Evolutionary conservation across 2,113 vertebrate species (phyloP).

Genomic region (Apaloderma vittatum): DNA sequence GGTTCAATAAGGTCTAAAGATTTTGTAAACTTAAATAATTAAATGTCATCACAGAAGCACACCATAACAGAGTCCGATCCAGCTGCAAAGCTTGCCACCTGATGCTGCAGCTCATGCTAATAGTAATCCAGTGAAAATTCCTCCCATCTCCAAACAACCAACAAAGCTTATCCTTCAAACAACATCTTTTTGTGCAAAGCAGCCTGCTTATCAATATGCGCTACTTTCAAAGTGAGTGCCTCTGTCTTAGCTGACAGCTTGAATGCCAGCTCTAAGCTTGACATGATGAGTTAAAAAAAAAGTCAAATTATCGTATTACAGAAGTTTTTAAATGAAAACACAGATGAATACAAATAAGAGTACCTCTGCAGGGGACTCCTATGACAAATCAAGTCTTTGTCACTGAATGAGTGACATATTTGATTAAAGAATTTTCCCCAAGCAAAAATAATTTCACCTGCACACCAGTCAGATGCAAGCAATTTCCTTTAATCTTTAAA

Average conservation of each 20-base stretch:
- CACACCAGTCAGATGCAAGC: background rate
- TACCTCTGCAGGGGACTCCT: conserved; percentile 44
- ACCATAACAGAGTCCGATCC: background rate
- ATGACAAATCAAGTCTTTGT: background rate
- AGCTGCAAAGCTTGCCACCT: background rate
- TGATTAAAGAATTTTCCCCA: conserved; percentile 37
- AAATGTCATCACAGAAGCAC: background rate
- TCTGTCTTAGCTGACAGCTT: background rate
- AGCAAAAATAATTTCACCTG: background rate
- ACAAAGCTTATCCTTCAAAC: background rate
- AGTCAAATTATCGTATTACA: conserved; percentile 46
- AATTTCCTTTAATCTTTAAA: conserved; percentile 31
- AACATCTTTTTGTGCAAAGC: background rate
- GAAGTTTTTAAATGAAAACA: conserved; percentile 42
- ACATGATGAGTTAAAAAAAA: background rate
- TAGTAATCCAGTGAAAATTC: background rate
- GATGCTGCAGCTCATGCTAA: rapidly evolving
- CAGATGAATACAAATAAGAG: conserved; percentile 16
- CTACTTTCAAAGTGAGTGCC: background rate
- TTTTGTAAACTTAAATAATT: background rate
- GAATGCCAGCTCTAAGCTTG: conserved; percentile 14
- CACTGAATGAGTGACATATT: conserved; percentile 28
- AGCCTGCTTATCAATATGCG: rapidly evolving
- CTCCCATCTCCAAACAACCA: background rate
- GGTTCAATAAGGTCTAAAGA: background rate